Evolutionary conservation across 2,113 vertebrate species (phyloP).

Genomic region (Chionis minor): DNA sequence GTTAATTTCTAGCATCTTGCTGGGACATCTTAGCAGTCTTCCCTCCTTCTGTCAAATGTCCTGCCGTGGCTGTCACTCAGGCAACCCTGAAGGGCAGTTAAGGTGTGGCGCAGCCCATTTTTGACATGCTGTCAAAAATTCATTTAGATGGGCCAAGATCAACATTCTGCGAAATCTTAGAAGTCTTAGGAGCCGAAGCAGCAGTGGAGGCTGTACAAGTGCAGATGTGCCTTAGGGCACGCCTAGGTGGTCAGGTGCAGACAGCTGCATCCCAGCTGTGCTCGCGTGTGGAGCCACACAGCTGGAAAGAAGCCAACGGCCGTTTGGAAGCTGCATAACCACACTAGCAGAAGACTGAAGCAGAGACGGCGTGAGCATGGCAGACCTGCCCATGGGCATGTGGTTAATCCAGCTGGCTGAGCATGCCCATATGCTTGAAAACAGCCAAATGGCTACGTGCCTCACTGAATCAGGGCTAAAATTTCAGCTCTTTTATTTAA

Average conservation of each 20-base stretch:
- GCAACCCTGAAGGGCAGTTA: neutral
- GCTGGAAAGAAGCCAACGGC: slow-evolving; percentile 8
- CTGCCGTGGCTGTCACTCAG: neutral
- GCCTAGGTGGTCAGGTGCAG: slow-evolving; percentile 1
- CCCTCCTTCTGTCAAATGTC: neutral
- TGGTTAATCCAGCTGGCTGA: slow-evolving; percentile 18
- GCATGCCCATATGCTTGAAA: neutral
- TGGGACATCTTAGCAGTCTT: neutral
- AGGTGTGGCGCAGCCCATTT: neutral
- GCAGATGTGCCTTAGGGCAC: neutral
- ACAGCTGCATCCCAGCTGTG: slow-evolving; percentile 52
- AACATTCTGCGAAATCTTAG: neutral
- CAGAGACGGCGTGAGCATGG: neutral
- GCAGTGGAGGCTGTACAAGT: neutral
- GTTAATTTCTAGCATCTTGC: neutral
- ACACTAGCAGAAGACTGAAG: neutral
- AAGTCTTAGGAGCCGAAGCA: neutral
- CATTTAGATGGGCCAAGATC: neutral
- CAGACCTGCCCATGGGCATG: slow-evolving; percentile 31
- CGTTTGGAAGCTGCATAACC: neutral
- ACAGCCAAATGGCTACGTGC: neutral
- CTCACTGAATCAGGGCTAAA: neutral
- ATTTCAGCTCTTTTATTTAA: neutral
- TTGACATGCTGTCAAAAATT: neutral
- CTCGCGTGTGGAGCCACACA: neutral